Percentiles rank a stretch among this genome's conserved stretches.
Conservation (phyloP, 1,140 invertebrate genomes). For the Drosophila baimaii region DNA sequence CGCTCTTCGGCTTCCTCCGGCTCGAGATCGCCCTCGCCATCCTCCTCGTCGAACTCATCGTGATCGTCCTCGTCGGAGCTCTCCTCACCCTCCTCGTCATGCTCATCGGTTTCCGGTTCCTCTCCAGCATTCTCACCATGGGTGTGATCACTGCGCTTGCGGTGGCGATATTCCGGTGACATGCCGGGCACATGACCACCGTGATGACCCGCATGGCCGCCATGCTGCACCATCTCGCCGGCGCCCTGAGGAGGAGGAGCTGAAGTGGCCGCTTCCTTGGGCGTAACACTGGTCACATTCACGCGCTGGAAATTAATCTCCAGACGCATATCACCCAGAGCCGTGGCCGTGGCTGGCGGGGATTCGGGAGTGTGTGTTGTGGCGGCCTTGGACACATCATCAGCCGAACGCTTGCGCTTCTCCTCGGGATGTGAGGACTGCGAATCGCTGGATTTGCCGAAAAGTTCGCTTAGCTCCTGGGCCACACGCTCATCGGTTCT, state of each 20-base stretch:
- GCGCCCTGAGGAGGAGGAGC: constrained; percentile 22
- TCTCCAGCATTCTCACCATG: constrained; percentile 61
- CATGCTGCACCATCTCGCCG: constrained; percentile 54
- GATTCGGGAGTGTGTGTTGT: constrained; percentile 69
- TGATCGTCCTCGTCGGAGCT: constrained; percentile 84
- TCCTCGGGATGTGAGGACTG: constrained; percentile 68
- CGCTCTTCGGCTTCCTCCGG: constrained; percentile 81
- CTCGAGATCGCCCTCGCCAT: constrained; percentile 72
- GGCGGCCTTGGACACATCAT: constrained; percentile 65
- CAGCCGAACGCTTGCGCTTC: constrained; percentile 85
- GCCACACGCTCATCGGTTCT: constrained; percentile 81
- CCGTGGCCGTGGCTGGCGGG: constrained; percentile 49
- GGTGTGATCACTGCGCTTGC: constrained; percentile 80
- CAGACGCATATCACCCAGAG: constrained; percentile 70
- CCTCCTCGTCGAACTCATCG: constrained; percentile 85
- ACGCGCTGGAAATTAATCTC: constrained; percentile 75
- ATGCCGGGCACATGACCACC: constrained; percentile 41
- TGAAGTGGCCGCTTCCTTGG: constrained; percentile 39
- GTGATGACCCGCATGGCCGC: constrained; percentile 59
- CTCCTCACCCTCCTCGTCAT: constrained; percentile 81
- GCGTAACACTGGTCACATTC: constrained; percentile 48
- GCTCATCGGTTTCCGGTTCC: constrained; percentile 85
- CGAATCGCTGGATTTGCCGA: constrained; percentile 81
- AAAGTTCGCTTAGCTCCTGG: constrained; percentile 84
- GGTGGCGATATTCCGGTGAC: constrained; percentile 59